Percentiles rank a stretch among this genome's conserved stretches.
phyloP scores from a whole-genome alignment of 2,113 vertebrate species.

The Menidia beryllina region DNA sequence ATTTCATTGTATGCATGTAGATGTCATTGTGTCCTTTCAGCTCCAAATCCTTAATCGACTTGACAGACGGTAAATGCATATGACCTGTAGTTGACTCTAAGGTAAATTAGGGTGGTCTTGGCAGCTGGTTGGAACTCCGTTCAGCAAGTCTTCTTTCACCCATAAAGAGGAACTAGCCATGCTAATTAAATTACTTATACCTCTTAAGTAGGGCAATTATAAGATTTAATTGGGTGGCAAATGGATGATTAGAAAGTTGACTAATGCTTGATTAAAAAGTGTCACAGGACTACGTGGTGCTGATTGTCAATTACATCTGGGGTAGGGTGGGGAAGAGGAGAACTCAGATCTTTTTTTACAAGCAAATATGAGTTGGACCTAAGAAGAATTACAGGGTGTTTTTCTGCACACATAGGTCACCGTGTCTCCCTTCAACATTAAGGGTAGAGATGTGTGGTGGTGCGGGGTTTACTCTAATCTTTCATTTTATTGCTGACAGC shows the following conservation, averaged over 20 bases:
- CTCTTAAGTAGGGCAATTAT: slow-evolving; percentile 68
- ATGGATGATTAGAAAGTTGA: slow-evolving; percentile 68
- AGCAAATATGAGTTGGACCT: slow-evolving; percentile 27
- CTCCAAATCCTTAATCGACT: slow-evolving; percentile 7
- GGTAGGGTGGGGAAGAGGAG: slow-evolving; percentile 1
- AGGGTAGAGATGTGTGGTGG: slow-evolving; percentile 37
- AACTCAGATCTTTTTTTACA: slow-evolving; percentile 14
- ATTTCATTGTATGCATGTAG: neutral
- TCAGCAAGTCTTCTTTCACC: slow-evolving; percentile 35
- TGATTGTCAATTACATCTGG: slow-evolving; percentile 26
- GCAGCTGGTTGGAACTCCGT: slow-evolving; percentile 7
- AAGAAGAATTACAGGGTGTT: slow-evolving; percentile 27
- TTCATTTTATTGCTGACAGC: slow-evolving; percentile 65
- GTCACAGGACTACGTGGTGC: neutral
- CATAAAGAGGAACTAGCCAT: slow-evolving; percentile 36
- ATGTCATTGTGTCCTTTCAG: slow-evolving; percentile 28
- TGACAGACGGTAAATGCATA: slow-evolving; percentile 36
- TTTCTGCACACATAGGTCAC: slow-evolving; percentile 36
- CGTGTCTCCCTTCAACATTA: slow-evolving; percentile 45
- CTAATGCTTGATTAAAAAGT: slow-evolving; percentile 65
- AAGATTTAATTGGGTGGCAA: slow-evolving; percentile 70
- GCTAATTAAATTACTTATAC: slow-evolving; percentile 68
- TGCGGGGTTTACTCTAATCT: slow-evolving; percentile 60
- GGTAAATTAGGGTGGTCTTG: slow-evolving; percentile 29
- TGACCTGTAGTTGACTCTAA: slow-evolving; percentile 18